These are phyloP conservation scores for Dastarcus helophoroides DNA, from an alignment of 2,888 invertebrate species.

Conservation along the genomic window DNA sequence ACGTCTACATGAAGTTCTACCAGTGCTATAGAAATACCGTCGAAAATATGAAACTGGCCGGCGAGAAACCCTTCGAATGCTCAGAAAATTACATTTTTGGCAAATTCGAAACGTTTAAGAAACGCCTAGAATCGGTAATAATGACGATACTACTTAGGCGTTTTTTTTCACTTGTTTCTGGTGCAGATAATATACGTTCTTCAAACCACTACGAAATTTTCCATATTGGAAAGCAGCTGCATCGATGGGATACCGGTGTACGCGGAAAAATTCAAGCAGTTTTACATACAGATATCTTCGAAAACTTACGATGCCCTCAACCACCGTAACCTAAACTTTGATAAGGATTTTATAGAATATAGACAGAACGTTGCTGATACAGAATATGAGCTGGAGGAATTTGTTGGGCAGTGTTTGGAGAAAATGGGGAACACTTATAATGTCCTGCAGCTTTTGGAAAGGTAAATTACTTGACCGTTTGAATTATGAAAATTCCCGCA, in stretches of 20 bases:
- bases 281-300: slow-evolving; percentile 53
- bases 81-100: slow-evolving; percentile 86
- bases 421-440: slow-evolving; percentile 32
- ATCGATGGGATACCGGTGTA: slow-evolving; percentile 72
- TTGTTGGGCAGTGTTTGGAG: slow-evolving; percentile 47
- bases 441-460: slow-evolving; percentile 30
- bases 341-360: slow-evolving; percentile 63
- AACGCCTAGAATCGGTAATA: slow-evolving; percentile 55
- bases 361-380: slow-evolving; percentile 55
- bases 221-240: slow-evolving; percentile 61
- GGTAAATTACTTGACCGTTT: slow-evolving; percentile 23
- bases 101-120: slow-evolving; percentile 72
- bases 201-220: slow-evolving; percentile 59
- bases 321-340: slow-evolving; percentile 62
- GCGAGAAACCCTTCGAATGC: slow-evolving; percentile 68
- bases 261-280: slow-evolving; percentile 50
- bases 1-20: slow-evolving; percentile 47
- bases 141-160: no score
- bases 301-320: slow-evolving; percentile 72
- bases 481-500: no score
- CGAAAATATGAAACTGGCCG: slow-evolving; percentile 54
- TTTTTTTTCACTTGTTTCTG: no score
- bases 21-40: slow-evolving; percentile 51
- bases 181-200: slow-evolving; percentile 67
- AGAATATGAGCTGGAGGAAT: slow-evolving; percentile 60